phyloP scores from a whole-genome alignment of 2,797 vertebrate species.

The Sciurus carolinensis region DNA sequence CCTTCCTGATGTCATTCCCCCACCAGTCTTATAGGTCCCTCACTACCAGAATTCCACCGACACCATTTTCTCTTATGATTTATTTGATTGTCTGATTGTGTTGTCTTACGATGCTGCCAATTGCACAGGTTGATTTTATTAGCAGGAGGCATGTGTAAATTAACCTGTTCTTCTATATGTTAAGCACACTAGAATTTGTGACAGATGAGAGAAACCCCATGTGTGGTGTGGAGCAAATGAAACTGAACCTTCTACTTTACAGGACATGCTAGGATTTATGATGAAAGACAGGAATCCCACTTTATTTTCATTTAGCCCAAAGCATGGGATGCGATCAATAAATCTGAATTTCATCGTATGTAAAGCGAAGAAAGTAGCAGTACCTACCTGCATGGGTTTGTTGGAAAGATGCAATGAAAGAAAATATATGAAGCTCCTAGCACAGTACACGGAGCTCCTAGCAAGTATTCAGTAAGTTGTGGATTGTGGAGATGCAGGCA shows the following conservation, averaged over 20 bases:
- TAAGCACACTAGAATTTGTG: conserved; percentile 6
- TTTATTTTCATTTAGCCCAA: conserved; percentile 52
- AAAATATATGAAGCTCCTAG: neutral
- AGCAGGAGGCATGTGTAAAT: neutral
- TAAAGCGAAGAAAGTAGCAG: neutral
- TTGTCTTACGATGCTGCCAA: neutral
- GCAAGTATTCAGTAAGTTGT: neutral
- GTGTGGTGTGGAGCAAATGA: conserved; percentile 7
- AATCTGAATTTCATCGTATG: neutral
- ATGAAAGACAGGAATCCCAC: conserved; percentile 18
- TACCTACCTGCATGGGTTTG: neutral
- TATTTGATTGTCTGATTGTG: neutral
- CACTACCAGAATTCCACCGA: neutral
- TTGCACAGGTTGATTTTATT: conserved; percentile 26
- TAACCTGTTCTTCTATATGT: conserved; percentile 2
- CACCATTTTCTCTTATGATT: neutral
- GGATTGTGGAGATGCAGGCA: neutral
- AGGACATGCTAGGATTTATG: neutral
- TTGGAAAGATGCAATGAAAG: conserved; percentile 23
- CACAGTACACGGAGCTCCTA: neutral
- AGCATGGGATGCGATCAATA: neutral
- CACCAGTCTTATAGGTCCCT: neutral
- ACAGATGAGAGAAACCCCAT: neutral
- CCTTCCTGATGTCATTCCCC: neutral
- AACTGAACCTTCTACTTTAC: conserved; percentile 12